Evolutionary conservation across 2,888 invertebrate genomes (phyloP), one percentile per base, ranked within the genome.

Genomic region (Pyrocoelia pectoralis): DNA sequence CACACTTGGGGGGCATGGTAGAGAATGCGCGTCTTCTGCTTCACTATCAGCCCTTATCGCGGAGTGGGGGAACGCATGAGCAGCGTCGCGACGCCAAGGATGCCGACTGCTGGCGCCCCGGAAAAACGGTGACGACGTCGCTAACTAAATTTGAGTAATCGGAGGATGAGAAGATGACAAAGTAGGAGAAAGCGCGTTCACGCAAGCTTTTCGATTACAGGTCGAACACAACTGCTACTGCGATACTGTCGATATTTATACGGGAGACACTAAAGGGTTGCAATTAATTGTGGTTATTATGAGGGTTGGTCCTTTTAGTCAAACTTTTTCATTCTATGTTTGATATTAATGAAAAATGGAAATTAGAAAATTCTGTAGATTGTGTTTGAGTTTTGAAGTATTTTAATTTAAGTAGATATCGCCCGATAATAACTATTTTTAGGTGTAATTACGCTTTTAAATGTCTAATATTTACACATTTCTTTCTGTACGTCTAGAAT

Each of bases 1-100:
- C 80, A 81, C 82, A 81, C 82, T 82, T 81, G 79, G 80, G 80
- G 77, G 77, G 80, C 82, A 81, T 82, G 79, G 81, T 81, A 80
- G 79, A 80, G 82, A 82, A 82, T 82, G 81, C 79, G 76, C 78
- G 79, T 81, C 81, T 81, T 80, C 79, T 78, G 78, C 78, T 79
- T 79, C 80, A 80, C 81, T 81, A 82, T 80, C 81, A 80, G 79
- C 79, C 79, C 78, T 78, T 79, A 79, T 77, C 79, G 79, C 76
- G 78, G 79, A 79, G 80, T 80, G 81, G 81, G 81, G 74, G 76
- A 79, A 80, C 81, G 80, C 80, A 80, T 79, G 81, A 79, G 81
- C 79, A 79, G 77, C 81, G 82, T 79, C 81, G 79, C 79, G 81
- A 78, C 80, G 81, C 76, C 74, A 80, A 79, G 80, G 80, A 79